Evolutionary conservation across 2,888 invertebrate genomes (phyloP), one percentile per base, ranked within the genome.

Genomic region (Camponotus fellah): DNA sequence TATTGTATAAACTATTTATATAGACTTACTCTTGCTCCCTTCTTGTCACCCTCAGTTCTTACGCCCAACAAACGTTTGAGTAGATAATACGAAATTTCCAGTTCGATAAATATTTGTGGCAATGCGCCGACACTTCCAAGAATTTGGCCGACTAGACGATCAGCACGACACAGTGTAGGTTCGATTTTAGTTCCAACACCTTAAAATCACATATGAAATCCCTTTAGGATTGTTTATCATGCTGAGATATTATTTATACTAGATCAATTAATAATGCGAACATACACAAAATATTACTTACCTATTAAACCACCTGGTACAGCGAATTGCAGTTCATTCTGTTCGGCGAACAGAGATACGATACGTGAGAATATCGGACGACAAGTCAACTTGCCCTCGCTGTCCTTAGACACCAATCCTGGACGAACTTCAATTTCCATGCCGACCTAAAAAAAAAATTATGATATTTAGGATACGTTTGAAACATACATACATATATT

Each of bases 261-360:
- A 14, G 8, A 37, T 10, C 4, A 3, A 58, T 17, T 37, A 69
- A n/a, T 32, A 40, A 71, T 3, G 8, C 8, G 0, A 56, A 40
- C 2, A 79, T 14, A 53, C 2, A 53, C 5, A 43, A 9, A 72
- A 43, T n/a, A 75, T 60, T 21, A 26, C 14, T 68, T 89, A 96
- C 97, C 99, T 93, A 99, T 99, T 74, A 99, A 96, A n/a, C 99
- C 99, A 87, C 99, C 99, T 82, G 99, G 99, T 79, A 99, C 99
- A 34, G 99, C 99, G 95, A 98, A 99, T 95, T 99, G 99, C 82
- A 99, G 96, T 95, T 98, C 99, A 95, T 99, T 99, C 95, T 99
- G 99, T 95, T 99, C 99, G 60, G 99, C 98, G 95, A 98, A 99
- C 83, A 99, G 96, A 0, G 99, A 99, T 21, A 99, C 99, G 94